Evolutionary conservation across 2,113 vertebrate species (phyloP).

Genomic region (Opisthocomus hoazin): DNA sequence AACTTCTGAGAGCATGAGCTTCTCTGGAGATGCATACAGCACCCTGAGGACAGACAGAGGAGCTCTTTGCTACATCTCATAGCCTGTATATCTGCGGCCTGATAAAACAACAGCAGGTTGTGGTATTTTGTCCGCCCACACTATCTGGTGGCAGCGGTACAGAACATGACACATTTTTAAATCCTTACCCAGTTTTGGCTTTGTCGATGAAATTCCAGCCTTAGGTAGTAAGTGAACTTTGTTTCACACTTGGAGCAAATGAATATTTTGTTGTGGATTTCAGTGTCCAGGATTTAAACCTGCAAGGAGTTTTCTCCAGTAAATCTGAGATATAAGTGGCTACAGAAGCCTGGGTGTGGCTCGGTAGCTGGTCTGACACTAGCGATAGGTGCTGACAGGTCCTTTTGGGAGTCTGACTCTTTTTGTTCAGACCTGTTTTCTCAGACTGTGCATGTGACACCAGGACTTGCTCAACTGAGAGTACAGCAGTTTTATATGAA

Average conservation of each 20-base stretch:
- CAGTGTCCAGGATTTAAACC: neutral
- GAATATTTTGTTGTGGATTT: neutral
- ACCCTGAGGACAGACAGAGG: neutral
- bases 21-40: neutral
- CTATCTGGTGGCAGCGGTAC: neutral
- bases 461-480: neutral
- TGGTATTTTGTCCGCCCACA: neutral
- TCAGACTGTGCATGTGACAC: fast-evolving
- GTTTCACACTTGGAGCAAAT: neutral
- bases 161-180: neutral
- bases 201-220: neutral
- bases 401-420: neutral
- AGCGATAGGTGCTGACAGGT: neutral
- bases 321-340: neutral
- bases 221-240: neutral
- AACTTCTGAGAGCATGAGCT: neutral
- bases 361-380: neutral
- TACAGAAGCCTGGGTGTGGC: neutral
- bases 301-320: neutral
- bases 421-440: neutral
- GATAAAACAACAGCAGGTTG: neutral
- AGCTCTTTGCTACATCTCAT: neutral
- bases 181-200: neutral
- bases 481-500: neutral
- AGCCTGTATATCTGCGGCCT: neutral